These are phyloP conservation scores for Dasypus novemcinctus DNA, from an alignment of 2,113 vertebrate species.

Conservation along the genomic window DNA sequence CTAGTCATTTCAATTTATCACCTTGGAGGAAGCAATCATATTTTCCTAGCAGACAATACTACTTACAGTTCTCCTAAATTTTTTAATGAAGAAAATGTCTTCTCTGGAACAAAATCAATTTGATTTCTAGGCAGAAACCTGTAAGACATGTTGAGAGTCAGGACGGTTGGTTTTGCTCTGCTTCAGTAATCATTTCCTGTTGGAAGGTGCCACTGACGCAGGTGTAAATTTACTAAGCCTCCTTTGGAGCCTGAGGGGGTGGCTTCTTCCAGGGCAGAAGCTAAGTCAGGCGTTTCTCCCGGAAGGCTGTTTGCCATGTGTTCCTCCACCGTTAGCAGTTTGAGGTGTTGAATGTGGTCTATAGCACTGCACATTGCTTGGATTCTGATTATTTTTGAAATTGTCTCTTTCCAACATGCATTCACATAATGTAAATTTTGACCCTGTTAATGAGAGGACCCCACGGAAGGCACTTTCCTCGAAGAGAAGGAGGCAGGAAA, in stretches of 20 bases:
- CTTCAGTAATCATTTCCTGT: background rate
- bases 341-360: background rate
- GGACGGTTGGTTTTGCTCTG: slow-evolving; percentile 31
- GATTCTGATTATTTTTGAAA: slow-evolving; percentile 16
- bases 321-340: too few relatives aligned
- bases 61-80: slow-evolving; percentile 85
- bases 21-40: slow-evolving; percentile 52
- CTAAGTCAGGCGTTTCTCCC: background rate
- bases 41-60: slow-evolving; percentile 70
- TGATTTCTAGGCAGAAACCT: slow-evolving; percentile 87
- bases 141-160: slow-evolving; percentile 67
- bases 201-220: background rate
- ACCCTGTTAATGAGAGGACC: background rate
- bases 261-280: background rate
- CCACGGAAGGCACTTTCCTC: background rate
- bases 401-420: background rate
- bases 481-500: background rate
- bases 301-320: background rate
- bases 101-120: slow-evolving; percentile 85
- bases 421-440: background rate
- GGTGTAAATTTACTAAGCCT: background rate
- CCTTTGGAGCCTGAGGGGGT: background rate
- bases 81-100: slow-evolving; percentile 87
- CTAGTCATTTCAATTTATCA: slow-evolving; percentile 31
- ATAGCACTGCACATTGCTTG: background rate